These are phyloP conservation scores for Thunnus maccoyii DNA, from an alignment of 2,113 vertebrate species.

Conservation along the genomic window DNA sequence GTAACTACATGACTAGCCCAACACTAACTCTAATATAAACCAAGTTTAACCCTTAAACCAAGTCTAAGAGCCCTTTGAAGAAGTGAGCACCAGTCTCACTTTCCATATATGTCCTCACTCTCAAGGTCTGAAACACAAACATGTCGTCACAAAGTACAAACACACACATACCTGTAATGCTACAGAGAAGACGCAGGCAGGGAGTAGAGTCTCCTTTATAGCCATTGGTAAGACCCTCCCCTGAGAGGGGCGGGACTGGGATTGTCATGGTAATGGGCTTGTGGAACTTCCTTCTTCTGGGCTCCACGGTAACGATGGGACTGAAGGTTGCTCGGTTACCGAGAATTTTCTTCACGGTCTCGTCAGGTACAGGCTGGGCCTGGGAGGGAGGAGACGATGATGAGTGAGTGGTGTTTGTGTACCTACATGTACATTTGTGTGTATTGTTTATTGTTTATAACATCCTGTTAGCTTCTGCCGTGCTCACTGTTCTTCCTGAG, in stretches of 20 bases:
- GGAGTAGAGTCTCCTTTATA: slow-evolving; percentile 94
- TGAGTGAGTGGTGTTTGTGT: background rate
- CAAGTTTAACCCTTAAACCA: no score
- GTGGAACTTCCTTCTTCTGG: slow-evolving; percentile 97
- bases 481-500: background rate
- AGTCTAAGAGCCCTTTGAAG: no score
- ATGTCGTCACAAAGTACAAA: background rate
- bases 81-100: no score
- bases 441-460: no score
- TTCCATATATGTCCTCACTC: no score
- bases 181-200: slow-evolving; percentile 95
- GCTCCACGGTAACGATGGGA: slow-evolving; percentile 98
- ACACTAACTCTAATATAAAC: no score
- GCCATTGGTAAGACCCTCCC: slow-evolving; percentile 90
- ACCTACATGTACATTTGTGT: background rate
- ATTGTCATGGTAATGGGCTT: slow-evolving; percentile 99
- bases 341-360: slow-evolving; percentile 94
- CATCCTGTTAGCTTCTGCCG: background rate
- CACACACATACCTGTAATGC: slow-evolving; percentile 91
- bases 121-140: background rate
- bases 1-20: no score
- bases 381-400: slow-evolving; percentile 53
- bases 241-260: slow-evolving; percentile 94
- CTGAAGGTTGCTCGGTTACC: slow-evolving; percentile 98
- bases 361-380: slow-evolving; percentile 97